A percentile compares a stretch with the other conserved stretches of the same genome.
phyloP scores from a whole-genome alignment of 2,797 vertebrate genomes.

The Platalea minor region DNA sequence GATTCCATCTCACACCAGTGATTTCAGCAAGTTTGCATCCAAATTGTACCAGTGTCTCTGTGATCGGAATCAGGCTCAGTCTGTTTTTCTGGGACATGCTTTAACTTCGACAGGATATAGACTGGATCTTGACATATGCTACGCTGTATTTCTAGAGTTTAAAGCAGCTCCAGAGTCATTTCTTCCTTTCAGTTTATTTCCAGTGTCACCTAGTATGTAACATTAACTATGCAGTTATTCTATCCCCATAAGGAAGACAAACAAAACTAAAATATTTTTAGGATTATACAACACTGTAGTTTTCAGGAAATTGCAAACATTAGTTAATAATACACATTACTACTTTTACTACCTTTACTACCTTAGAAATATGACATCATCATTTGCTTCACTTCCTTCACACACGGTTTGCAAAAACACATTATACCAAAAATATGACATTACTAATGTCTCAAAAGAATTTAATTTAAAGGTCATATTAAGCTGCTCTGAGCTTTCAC shows the following conservation, averaged over 20 bases:
- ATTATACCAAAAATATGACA: not conserved
- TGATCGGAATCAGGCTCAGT: not conserved
- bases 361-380: not conserved
- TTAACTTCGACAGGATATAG: not conserved
- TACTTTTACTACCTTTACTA: not conserved
- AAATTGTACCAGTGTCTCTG: not conserved
- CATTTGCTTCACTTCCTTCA: not conserved
- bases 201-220: not conserved
- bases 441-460: not conserved
- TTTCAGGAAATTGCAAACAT: constrained; percentile 7
- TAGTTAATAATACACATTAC: not conserved
- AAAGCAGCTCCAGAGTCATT: not conserved
- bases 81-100: not conserved
- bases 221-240: not conserved
- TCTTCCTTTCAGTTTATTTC: constrained; percentile 26
- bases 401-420: not conserved
- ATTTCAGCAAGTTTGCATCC: not conserved
- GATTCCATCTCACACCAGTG: not conserved
- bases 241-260: not conserved
- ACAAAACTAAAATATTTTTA: not conserved
- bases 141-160: not conserved
- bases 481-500: not conserved
- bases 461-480: not conserved
- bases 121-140: not conserved
- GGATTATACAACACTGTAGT: not conserved